Evolutionary conservation across 2,797 vertebrate genomes (phyloP), one percentile per base, ranked within the genome.

Genomic region (Halcyon leucocephala): DNA sequence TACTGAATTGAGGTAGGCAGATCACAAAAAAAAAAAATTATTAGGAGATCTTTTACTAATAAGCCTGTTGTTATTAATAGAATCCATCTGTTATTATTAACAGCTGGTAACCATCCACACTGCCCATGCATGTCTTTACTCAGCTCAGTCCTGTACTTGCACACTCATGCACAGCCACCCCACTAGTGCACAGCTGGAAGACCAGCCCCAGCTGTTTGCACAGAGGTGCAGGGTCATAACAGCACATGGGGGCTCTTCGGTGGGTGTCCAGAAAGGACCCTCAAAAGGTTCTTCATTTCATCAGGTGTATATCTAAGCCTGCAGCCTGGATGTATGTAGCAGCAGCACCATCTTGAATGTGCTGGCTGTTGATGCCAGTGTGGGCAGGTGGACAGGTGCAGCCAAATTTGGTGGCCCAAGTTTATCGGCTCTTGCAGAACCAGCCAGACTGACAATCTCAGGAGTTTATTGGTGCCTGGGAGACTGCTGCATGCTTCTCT

Each of bases 181-280:
- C 26, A 17, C 31, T 12, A 26, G 8, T 9, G 44, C 20, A n/a
- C 0, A 0, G n/a, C n/a, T 46, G 48, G n/a, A 26, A 71, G 10
- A 18, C 20, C 62, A 85, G 17, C 14, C 41, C 29, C 73, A 82
- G 49, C 12, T 48, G 5, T 20, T 28, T 55, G 41, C 1, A 1
- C 60, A 70, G 72, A 82, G 62, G 9, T 0, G 5, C 2, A 25
- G 20, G 9, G 55, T 15, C 1, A 0, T 21, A 28, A n/a, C 14
- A 71, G 57, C 39, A 39, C 25, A 25, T 20, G 6, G 15, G 19
- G 8, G 10, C 35, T 76, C 57, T 29, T 24, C 18, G 26, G 17
- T 39, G 42, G 29, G 20, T 54, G 26, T 39, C 57, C 39, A 60
- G 44, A 21, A 67, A 82, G 78, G 35, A 20, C n/a, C 19, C 54